Evolutionary conservation across 2,113 vertebrate genomes (phyloP).

Genomic region (Ptilonorhynchus violaceus): DNA sequence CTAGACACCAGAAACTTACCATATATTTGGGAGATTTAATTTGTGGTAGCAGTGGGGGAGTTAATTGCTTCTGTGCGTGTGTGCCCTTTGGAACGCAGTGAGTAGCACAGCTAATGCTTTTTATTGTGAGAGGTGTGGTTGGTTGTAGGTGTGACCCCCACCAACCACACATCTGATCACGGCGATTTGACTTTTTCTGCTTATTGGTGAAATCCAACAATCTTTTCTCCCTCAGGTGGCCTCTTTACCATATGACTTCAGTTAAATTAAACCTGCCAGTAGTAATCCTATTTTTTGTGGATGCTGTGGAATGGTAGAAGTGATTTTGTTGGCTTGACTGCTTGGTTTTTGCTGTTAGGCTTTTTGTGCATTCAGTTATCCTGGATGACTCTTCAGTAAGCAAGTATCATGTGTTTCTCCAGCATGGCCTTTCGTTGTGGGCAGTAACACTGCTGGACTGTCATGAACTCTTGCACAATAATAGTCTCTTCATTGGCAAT

Average conservation of each 20-base stretch:
- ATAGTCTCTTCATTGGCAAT: neutral
- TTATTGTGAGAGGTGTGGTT: neutral
- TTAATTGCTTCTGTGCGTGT: neutral
- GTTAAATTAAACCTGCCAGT: neutral
- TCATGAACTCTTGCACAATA: neutral
- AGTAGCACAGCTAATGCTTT: neutral
- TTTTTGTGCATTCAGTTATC: neutral
- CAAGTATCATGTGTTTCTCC: rapidly evolving
- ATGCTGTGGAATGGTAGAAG: neutral
- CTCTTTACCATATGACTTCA: rapidly evolving
- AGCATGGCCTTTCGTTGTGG: rapidly evolving
- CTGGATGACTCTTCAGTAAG: neutral
- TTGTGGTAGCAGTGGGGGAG: neutral
- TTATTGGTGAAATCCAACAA: neutral
- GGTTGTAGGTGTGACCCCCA: neutral
- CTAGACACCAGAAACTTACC: neutral
- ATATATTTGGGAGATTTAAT: neutral
- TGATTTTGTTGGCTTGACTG: neutral
- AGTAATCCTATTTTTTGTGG: neutral
- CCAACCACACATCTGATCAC: neutral
- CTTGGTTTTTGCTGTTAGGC: neutral
- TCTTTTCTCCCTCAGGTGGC: neutral
- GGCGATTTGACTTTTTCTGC: neutral
- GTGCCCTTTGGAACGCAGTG: neutral
- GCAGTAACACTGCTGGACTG: neutral